phyloP scores from a whole-genome alignment of 2,113 vertebrate genomes.

The Ellobius talpinus region DNA sequence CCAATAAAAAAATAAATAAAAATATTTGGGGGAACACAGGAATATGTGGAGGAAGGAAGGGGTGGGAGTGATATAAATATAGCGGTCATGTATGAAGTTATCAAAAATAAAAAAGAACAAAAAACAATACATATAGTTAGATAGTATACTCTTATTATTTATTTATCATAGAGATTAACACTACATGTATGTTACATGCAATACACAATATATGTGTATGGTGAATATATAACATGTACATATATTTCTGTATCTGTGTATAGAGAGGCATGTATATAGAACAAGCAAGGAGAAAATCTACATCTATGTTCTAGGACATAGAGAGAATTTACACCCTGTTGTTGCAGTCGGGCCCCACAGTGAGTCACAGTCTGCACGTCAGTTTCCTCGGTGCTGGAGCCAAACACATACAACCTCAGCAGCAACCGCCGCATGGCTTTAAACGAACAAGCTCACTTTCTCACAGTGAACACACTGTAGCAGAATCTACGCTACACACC shows the following conservation, averaged over 20 bases:
- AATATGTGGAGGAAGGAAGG: background rate
- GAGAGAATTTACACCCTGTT: background rate
- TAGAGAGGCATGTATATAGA: background rate
- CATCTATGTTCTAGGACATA: background rate
- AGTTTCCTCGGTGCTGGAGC: background rate
- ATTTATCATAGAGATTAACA: background rate
- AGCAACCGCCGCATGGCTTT: background rate
- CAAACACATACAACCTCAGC: background rate
- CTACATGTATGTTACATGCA: background rate
- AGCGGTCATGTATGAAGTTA: background rate
- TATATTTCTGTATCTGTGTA: background rate
- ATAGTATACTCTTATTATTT: background rate
- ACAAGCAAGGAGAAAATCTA: background rate
- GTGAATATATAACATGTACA: background rate
- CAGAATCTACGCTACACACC: too few relatives aligned
- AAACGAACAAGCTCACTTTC: too few relatives aligned
- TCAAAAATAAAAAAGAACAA: background rate
- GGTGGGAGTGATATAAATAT: background rate
- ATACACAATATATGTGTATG: background rate
- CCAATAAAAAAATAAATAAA: too few relatives aligned
- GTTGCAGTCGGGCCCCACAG: background rate
- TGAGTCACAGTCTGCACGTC: background rate
- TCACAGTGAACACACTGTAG: too few relatives aligned
- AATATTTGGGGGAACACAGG: background rate
- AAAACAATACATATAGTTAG: background rate